These are phyloP conservation scores for Acronicta aceris DNA, from an alignment of 2,888 invertebrate genomes.

Conservation along the genomic window DNA sequence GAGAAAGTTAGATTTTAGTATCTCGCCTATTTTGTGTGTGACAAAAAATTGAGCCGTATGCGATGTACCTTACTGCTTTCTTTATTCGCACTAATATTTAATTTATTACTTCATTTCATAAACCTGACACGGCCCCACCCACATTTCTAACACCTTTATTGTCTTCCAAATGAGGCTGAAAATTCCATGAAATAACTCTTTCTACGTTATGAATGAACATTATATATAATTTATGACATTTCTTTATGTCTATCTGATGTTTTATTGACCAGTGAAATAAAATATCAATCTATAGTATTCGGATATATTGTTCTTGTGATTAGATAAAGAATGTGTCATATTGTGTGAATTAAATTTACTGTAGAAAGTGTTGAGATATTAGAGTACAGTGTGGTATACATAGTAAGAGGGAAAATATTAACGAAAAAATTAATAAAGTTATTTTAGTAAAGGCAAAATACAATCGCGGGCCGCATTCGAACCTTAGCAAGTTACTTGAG, in stretches of 20 bases:
- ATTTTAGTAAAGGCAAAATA: too few relatives aligned
- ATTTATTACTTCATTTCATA: conserved; percentile 59
- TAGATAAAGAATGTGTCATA: conserved; percentile 66
- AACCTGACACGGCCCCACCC: conserved; percentile 49
- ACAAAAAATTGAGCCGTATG: conserved; percentile 39
- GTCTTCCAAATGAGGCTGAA: conserved; percentile 40
- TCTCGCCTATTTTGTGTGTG: conserved; percentile 37
- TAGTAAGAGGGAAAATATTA: too few relatives aligned
- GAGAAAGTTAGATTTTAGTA: conserved; percentile 50
- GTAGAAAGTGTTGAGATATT: conserved; percentile 44
- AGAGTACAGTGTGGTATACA: neutral
- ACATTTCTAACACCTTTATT: conserved; percentile 32
- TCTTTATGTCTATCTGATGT: conserved; percentile 63
- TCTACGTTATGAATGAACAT: conserved; percentile 52
- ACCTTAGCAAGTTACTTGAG: too few relatives aligned
- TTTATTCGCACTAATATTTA: conserved; percentile 78
- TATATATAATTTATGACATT: conserved; percentile 83
- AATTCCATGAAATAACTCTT: conserved; percentile 24
- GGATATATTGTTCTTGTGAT: conserved; percentile 66
- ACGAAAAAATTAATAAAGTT: too few relatives aligned
- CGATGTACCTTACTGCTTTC: conserved; percentile 66
- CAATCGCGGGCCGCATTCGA: too few relatives aligned
- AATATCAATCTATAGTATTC: conserved; percentile 53
- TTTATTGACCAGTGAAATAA: conserved; percentile 75
- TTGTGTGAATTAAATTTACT: conserved; percentile 66